phyloP scores from a whole-genome alignment of 2,113 vertebrate species.

The Ictalurus furcatus region DNA sequence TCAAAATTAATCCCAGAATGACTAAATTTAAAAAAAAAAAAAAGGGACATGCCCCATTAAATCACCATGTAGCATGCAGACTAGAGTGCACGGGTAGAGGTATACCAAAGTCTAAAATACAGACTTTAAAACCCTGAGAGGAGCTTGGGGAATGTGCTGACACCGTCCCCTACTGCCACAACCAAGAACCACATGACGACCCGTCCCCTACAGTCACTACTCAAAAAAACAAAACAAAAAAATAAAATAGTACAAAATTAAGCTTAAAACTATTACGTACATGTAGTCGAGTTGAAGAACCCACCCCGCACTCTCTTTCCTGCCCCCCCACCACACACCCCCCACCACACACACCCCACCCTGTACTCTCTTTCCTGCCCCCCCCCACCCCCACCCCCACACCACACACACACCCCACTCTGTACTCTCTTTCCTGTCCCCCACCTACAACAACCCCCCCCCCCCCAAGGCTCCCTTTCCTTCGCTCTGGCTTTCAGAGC shows the following conservation, averaged over 20 bases:
- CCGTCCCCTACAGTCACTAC: conserved; percentile 58
- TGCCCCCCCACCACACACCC: too few species aligned
- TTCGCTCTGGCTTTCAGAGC: too few species aligned
- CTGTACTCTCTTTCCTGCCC: too few species aligned
- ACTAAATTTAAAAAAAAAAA: too few species aligned
- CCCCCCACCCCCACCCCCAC: too few species aligned
- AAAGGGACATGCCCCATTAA: conserved; percentile 49
- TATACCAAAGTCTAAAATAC: conserved; percentile 66
- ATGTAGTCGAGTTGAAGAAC: conserved; percentile 65
- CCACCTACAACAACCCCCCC: too few species aligned
- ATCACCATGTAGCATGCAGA: conserved; percentile 69
- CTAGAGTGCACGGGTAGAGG: conserved; percentile 61
- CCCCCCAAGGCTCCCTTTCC: too few species aligned
- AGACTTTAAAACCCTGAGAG: conserved; percentile 72
- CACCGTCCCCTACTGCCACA: conserved; percentile 56
- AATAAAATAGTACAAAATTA: conserved; percentile 47
- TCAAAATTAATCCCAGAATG: too few species aligned
- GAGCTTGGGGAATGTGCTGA: conserved; percentile 67
- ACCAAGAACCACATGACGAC: conserved; percentile 61
- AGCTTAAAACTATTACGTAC: conserved; percentile 63
- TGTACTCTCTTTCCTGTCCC: too few species aligned
- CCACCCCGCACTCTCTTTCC: conserved; percentile 43
- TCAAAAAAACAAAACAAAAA: conserved; percentile 2
- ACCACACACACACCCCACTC: too few species aligned
- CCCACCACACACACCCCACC: too few species aligned